A percentile compares a stretch with the other conserved stretches of the same genome.
Evolutionary conservation across 2,888 invertebrate species (phyloP).

Genomic region (Orchestes rusci): DNA sequence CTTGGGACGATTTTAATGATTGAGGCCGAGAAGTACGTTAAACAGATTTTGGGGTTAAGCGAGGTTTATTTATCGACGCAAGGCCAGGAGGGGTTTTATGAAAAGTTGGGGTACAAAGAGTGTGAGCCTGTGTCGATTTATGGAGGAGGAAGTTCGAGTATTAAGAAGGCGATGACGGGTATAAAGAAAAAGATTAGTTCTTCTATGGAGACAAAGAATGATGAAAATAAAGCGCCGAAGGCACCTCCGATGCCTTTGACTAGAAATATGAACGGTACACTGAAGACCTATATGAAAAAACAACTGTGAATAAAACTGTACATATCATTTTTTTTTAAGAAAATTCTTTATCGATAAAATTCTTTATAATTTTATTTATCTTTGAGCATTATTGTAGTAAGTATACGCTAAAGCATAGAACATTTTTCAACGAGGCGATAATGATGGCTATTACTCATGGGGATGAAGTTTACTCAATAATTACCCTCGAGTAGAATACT

Average conservation of each 20-base stretch:
- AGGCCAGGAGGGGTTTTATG: conserved; percentile 69
- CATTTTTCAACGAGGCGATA: no score
- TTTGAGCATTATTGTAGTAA: no score
- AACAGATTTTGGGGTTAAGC: conserved; percentile 52
- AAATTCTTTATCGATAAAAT: no score
- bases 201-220: no score
- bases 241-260: conserved; percentile 20
- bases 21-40: conserved; percentile 68
- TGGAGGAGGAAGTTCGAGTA: conserved; percentile 41
- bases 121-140: conserved; percentile 67
- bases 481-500: no score
- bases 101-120: conserved; percentile 62
- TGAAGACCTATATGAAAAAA: conserved; percentile 25
- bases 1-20: conserved; percentile 69
- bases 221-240: conserved; percentile 8
- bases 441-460: no score
- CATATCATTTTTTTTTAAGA: no score
- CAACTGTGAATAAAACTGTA: no score
- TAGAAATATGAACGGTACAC: conserved; percentile 1
- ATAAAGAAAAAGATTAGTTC: background rate
- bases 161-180: background rate
- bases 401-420: no score
- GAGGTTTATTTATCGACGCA: conserved; percentile 50
- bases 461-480: no score
- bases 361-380: no score